Conservation (phyloP, 2,888 invertebrate genomes). For the Oxycera nigricornis region DNA sequence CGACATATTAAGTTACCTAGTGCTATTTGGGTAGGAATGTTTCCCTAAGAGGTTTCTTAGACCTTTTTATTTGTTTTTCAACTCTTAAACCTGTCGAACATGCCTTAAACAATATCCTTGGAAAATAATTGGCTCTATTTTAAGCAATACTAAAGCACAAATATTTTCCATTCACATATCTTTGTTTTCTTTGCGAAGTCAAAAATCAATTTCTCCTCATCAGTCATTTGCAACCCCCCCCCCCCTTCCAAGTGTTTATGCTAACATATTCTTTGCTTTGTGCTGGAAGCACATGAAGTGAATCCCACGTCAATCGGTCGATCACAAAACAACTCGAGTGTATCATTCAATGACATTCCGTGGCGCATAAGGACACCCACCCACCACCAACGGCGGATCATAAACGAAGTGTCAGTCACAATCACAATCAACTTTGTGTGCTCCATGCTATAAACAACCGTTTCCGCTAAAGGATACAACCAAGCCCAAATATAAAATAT, state of each 20-base stretch:
- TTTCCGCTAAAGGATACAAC: not conserved
- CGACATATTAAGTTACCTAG: too few relatives aligned
- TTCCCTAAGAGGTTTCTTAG: too few relatives aligned
- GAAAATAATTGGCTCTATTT: too few relatives aligned
- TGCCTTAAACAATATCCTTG: too few relatives aligned
- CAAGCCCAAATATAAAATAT: slow-evolving; percentile 5
- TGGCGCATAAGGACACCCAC: slow-evolving; percentile 13
- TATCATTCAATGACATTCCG: slow-evolving; percentile 30
- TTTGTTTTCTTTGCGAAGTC: too few relatives aligned
- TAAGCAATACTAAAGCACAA: too few relatives aligned
- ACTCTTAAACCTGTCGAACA: too few relatives aligned
- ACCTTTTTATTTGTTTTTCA: too few relatives aligned
- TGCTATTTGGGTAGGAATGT: too few relatives aligned
- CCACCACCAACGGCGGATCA: slow-evolving; percentile 6
- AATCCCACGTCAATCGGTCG: not conserved
- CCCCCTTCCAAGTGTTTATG: slow-evolving; percentile 40
- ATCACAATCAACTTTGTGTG: not conserved
- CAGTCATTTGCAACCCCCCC: too few relatives aligned
- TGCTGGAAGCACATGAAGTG: slow-evolving; percentile 9
- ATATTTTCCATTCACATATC: too few relatives aligned
- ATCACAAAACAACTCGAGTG: slow-evolving; percentile 1
- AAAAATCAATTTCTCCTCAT: too few relatives aligned
- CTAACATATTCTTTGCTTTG: slow-evolving; percentile 39
- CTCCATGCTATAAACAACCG: slow-evolving; percentile 2
- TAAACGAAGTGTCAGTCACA: slow-evolving; percentile 16